Evolutionary conservation across 2,113 vertebrate genomes (phyloP), one percentile per base, ranked within the genome.

Genomic region (Microcebus jonahi): DNA sequence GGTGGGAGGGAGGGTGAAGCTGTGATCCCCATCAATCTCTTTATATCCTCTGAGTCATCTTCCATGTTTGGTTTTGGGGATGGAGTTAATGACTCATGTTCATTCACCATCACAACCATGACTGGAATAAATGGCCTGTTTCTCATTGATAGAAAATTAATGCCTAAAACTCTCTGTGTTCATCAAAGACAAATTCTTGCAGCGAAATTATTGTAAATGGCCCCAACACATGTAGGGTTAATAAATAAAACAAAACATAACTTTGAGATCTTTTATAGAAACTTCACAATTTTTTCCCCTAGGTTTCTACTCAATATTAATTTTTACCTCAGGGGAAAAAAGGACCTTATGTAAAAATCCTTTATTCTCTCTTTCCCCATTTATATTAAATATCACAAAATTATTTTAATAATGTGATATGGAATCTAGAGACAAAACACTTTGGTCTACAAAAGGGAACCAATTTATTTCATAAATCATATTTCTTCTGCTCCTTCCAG

Each of bases 361-460:
- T 15, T 97, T 98, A 96, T 95, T 95, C 77, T 96, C 83, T 85
- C 96, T 93, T 89, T 77, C 67, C 36, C 86, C 92, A 97, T 98
- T 98, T 98, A 98, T 98, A 98, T 98, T 98, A 98, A 97, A 94
- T 97, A 97, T 98, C 97, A 96, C 55, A 96, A 98, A 97, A 98
- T 87, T 94, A 95, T 97, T 98, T 98, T 98, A 98, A 98, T 98
- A 98, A 98, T 55, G 42, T 97, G 97, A 98, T 96, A 97, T 92
- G 91, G 97, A 98, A 98, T 97, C 97, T 97, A 98, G 98, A 98
- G 55, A 97, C 97, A 97, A 98, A 97, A 97, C 97, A 98, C 95
- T 94, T 94, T 97, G 93, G 97, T 97, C 97, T 6, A 53, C 97
- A 97, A 98, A 98, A 97, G 97, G 94, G 97, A 98, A 98, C 87